A percentile compares a stretch with the other conserved stretches of the same genome.
These are phyloP conservation scores for Parascotia fuliginaria DNA, from an alignment of 2,888 invertebrate species.

Conservation along the genomic window DNA sequence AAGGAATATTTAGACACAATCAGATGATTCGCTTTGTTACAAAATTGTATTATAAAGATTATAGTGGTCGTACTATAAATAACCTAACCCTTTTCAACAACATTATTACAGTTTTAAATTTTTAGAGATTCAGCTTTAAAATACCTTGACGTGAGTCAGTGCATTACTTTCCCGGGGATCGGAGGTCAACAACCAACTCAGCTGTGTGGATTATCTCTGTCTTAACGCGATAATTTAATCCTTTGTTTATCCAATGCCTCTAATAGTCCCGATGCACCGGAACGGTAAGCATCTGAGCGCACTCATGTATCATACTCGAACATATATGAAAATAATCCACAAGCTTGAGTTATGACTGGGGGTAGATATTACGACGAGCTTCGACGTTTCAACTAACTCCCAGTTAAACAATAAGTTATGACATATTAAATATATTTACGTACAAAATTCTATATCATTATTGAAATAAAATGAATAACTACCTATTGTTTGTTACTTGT, in stretches of 20 bases:
- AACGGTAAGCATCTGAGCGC: constrained; percentile 68
- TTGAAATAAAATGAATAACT: no score
- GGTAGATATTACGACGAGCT: constrained; percentile 56
- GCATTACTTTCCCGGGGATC: constrained; percentile 55
- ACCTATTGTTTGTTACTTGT: no score
- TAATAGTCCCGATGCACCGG: constrained; percentile 77
- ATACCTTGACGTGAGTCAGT: constrained; percentile 56
- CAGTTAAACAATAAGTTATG: constrained; percentile 54
- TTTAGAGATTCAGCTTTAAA: constrained; percentile 41
- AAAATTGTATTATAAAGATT: no score
- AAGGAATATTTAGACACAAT: no score
- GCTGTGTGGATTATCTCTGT: constrained; percentile 81
- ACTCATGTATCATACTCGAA: constrained; percentile 76
- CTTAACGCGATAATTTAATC: constrained; percentile 83
- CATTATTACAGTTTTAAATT: constrained; percentile 7
- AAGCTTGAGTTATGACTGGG: constrained; percentile 69
- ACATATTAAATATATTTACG: constrained; percentile 42
- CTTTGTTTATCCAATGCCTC: constrained; percentile 82
- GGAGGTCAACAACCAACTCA: constrained; percentile 82
- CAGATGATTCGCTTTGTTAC: no score
- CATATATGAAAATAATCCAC: constrained; percentile 80
- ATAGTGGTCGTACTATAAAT: no score
- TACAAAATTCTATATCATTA: constrained; percentile 28
- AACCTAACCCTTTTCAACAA: background rate
- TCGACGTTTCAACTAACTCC: constrained; percentile 59